Evolutionary conservation across 2,113 vertebrate genomes (phyloP).

Genomic region (Leptosomus discolor): DNA sequence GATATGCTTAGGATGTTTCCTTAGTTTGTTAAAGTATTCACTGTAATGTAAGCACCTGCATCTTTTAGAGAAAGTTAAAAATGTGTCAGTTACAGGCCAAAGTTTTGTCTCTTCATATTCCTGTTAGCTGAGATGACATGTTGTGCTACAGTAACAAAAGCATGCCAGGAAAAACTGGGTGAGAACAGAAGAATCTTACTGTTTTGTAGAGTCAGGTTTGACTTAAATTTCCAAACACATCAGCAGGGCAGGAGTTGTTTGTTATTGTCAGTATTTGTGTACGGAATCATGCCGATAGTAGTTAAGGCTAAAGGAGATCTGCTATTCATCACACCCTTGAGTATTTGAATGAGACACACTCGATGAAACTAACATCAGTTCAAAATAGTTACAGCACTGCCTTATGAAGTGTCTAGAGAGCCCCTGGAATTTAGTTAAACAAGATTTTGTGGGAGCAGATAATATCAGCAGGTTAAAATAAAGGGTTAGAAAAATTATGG

Average conservation of each 20-base stretch:
- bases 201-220: background rate
- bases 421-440: background rate
- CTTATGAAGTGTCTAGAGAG: background rate
- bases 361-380: background rate
- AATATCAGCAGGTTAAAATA: background rate
- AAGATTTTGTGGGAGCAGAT: background rate
- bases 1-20: background rate
- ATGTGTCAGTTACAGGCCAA: background rate
- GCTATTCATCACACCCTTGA: background rate
- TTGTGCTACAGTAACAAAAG: background rate
- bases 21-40: background rate
- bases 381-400: background rate
- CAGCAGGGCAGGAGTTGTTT: background rate
- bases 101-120: background rate
- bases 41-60: background rate
- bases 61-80: background rate
- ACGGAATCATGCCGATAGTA: background rate
- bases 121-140: background rate
- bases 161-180: rapidly evolving
- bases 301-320: background rate
- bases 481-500: background rate
- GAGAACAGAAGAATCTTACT: background rate
- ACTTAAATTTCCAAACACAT: background rate
- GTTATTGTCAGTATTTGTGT: background rate
- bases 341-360: background rate